phyloP scores from a whole-genome alignment of 2,113 vertebrate species.

The Perccottus glenii region DNA sequence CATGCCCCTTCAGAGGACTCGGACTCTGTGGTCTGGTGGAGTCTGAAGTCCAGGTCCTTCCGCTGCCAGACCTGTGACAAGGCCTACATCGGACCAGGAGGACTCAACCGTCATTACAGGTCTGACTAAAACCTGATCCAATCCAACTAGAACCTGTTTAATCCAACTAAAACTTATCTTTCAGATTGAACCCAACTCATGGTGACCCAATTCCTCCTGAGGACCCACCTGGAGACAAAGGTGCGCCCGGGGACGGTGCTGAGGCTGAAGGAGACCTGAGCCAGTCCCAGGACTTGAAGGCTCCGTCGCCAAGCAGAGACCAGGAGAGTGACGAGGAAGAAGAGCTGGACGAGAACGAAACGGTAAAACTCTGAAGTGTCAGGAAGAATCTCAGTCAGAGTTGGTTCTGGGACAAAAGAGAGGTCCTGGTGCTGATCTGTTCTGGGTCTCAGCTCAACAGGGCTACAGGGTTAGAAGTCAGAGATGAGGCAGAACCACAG shows the following conservation, averaged over 20 bases:
- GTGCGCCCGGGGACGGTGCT: background rate
- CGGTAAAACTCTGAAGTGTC: slow-evolving; percentile 4
- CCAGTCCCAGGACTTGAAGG: slow-evolving; percentile 24
- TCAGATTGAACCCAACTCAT: slow-evolving; percentile 87
- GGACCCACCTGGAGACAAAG: background rate
- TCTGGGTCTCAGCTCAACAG: too few species aligned
- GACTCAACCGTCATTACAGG: slow-evolving; percentile 88
- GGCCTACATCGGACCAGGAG: slow-evolving; percentile 92
- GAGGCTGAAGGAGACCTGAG: background rate
- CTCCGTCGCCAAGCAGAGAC: background rate
- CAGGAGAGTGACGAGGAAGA: background rate
- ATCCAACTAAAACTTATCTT: too few species aligned
- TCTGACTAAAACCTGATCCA: too few species aligned
- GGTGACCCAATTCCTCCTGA: slow-evolving; percentile 68
- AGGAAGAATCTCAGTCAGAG: too few species aligned
- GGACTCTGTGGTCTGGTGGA: slow-evolving; percentile 48
- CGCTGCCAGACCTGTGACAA: slow-evolving; percentile 91
- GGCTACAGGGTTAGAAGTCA: too few species aligned
- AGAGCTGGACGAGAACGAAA: background rate
- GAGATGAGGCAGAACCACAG: too few species aligned
- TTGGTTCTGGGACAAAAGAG: too few species aligned
- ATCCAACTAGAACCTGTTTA: too few species aligned
- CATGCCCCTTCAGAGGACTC: slow-evolving; percentile 32
- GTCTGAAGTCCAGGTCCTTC: slow-evolving; percentile 85
- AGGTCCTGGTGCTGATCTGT: too few species aligned